These are phyloP conservation scores for Cossypha caffra DNA, from an alignment of 2,797 vertebrate species.

Conservation along the genomic window DNA sequence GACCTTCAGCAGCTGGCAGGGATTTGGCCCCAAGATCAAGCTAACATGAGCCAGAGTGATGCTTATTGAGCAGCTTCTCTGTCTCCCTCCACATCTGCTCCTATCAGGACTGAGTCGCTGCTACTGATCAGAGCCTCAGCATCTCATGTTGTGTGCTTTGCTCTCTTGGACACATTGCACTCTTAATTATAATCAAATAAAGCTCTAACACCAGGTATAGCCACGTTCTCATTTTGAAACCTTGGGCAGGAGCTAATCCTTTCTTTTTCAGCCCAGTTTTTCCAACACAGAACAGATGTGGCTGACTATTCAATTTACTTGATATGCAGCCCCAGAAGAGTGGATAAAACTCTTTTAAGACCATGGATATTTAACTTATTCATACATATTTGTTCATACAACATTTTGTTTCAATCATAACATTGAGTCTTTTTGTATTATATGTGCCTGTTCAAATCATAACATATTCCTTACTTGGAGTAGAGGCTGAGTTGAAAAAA, in stretches of 20 bases:
- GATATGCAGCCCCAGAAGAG: neutral
- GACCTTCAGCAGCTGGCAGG: neutral
- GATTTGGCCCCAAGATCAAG: neutral
- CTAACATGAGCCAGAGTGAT: neutral
- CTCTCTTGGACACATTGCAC: neutral
- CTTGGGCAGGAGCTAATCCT: neutral
- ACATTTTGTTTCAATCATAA: neutral
- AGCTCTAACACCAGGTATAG: neutral
- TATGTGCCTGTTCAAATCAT: neutral
- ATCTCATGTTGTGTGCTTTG: neutral
- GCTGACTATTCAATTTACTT: neutral
- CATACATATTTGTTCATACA: neutral
- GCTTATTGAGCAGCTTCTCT: accelerated
- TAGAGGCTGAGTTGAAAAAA: neutral
- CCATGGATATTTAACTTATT: neutral
- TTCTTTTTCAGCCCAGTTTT: neutral
- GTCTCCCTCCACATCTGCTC: neutral
- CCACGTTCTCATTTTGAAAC: neutral
- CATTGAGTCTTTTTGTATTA: neutral
- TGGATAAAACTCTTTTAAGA: neutral
- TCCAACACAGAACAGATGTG: neutral
- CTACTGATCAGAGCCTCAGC: neutral
- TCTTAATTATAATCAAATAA: neutral
- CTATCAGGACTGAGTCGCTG: accelerated
- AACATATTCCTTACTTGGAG: neutral